Evolutionary conservation across 2,888 invertebrate species (phyloP).

Genomic region (Zele albiditarsus): DNA sequence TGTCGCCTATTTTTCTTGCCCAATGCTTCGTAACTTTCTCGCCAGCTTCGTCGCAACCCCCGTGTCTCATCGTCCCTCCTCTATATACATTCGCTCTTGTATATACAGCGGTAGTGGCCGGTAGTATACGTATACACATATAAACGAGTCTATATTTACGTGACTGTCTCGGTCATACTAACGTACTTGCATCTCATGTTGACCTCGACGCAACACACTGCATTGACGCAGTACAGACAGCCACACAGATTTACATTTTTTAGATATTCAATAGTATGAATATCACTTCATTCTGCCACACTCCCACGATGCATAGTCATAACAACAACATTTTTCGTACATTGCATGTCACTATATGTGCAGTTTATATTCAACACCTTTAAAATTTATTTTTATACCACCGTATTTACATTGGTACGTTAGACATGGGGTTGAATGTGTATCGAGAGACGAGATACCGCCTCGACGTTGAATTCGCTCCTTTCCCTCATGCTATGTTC

Average conservation of each 20-base stretch:
- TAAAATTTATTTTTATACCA: constrained; percentile 12
- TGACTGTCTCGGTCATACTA: not conserved
- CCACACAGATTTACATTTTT: constrained; percentile 46
- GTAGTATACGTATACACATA: not conserved
- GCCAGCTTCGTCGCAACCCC: not conserved
- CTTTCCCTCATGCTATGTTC: constrained; percentile 12
- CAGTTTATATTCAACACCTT: not conserved
- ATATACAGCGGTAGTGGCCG: not conserved
- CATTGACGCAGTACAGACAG: not conserved
- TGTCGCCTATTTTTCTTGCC: constrained; percentile 32
- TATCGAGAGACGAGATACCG: not conserved
- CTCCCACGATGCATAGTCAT: constrained; percentile 20
- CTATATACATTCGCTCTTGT: not conserved
- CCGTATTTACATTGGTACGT: not conserved
- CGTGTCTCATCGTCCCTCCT: not conserved
- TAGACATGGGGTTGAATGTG: not conserved
- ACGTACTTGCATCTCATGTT: constrained; percentile 11
- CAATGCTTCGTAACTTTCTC: constrained; percentile 44
- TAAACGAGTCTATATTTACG: not conserved
- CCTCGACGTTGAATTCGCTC: not conserved
- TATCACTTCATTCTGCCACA: constrained; percentile 36
- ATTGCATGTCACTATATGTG: not conserved
- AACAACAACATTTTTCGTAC: constrained; percentile 6
- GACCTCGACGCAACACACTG: not conserved
- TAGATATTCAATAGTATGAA: constrained; percentile 46